These are phyloP conservation scores for Julus scandinavius DNA, from an alignment of 2,888 invertebrate genomes.

Conservation along the genomic window DNA sequence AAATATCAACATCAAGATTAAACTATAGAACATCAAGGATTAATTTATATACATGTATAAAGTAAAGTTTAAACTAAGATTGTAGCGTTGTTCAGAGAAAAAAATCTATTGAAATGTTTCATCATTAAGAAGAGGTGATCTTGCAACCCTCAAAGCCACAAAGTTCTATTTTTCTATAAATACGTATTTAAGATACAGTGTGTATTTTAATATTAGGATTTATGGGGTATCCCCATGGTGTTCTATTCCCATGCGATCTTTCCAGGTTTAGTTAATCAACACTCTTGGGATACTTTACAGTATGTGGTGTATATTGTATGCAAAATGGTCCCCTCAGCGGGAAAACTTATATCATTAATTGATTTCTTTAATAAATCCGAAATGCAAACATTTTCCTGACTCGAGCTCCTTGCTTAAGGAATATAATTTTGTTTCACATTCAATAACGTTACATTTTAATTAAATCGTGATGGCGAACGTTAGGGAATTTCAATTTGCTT, in stretches of 20 bases:
- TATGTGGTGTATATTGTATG: not conserved
- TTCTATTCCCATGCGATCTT: not conserved
- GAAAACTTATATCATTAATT: constrained; percentile 18
- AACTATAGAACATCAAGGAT: too few species aligned
- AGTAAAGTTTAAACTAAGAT: too few species aligned
- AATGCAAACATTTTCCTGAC: constrained; percentile 15
- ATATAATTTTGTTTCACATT: constrained; percentile 43
- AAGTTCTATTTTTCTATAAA: not conserved
- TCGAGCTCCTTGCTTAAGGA: not conserved
- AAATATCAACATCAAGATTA: too few species aligned
- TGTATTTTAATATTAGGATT: not conserved
- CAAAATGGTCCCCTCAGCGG: constrained; percentile 10
- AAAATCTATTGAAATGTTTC: too few species aligned
- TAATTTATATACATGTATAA: too few species aligned
- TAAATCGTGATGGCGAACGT: constrained; percentile 1
- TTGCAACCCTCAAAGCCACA: too few species aligned
- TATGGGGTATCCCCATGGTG: not conserved
- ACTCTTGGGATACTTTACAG: not conserved
- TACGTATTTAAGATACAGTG: not conserved
- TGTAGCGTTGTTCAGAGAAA: too few species aligned
- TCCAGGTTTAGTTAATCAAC: not conserved
- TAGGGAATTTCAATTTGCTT: constrained; percentile 18
- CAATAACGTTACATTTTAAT: constrained; percentile 21
- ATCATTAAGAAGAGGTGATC: too few species aligned
- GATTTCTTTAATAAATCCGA: constrained; percentile 34